Conservation (phyloP, 2,888 invertebrate species). For the Endomychus coccineus region DNA sequence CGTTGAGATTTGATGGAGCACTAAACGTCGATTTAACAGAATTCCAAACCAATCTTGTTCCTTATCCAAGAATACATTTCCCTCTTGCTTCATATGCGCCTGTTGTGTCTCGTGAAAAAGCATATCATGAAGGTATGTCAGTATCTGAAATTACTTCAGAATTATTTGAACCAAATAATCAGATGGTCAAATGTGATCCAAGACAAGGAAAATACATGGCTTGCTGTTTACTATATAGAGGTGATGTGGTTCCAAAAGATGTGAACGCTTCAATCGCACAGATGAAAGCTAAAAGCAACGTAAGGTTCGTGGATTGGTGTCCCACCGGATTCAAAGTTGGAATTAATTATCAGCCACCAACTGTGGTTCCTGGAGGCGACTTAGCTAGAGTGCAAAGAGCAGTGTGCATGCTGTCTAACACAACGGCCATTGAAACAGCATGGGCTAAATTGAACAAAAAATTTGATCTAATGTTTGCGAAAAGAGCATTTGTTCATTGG, state of each 20-base stretch:
- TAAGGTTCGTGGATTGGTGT: constrained; percentile 92
- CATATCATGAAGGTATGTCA: constrained; percentile 66
- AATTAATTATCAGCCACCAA: constrained; percentile 62
- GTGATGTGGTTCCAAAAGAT: constrained; percentile 85
- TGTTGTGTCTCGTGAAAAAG: constrained; percentile 64
- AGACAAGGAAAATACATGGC: constrained; percentile 84
- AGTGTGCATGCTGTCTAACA: constrained; percentile 85
- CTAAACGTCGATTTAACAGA: constrained; percentile 86
- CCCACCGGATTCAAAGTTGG: constrained; percentile 79
- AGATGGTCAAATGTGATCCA: constrained; percentile 87
- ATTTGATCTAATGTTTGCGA: constrained; percentile 90
- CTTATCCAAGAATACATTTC: constrained; percentile 89
- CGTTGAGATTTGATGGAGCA: constrained; percentile 79
- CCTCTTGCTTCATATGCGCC: constrained; percentile 69
- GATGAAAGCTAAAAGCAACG: constrained; percentile 67
- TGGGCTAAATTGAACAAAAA: constrained; percentile 88
- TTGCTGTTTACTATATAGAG: constrained; percentile 77
- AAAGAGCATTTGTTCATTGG: constrained; percentile 95
- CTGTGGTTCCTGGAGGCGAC: constrained; percentile 68
- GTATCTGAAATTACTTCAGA: constrained; percentile 79
- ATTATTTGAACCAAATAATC: constrained; percentile 82
- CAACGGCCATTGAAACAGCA: constrained; percentile 83
- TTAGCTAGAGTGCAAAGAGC: constrained; percentile 77
- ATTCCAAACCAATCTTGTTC: constrained; percentile 87
- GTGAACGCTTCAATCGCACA: constrained; percentile 77